Evolutionary conservation across 2,113 vertebrate species (phyloP).

Genomic region (Ceratotherium simum): DNA sequence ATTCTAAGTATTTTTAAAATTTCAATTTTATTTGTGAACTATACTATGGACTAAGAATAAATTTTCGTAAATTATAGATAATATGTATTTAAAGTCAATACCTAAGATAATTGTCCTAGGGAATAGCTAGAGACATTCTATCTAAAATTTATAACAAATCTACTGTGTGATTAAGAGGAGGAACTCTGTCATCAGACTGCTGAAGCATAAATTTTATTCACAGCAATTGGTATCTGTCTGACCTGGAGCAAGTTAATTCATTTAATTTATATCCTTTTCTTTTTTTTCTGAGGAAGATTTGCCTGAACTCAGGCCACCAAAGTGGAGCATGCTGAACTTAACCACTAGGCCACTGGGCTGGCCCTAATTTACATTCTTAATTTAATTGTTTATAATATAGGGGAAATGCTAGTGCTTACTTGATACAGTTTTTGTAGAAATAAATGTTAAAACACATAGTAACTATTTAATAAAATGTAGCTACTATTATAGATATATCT

Average conservation of each 20-base stretch:
- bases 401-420: not conserved
- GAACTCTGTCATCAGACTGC: not conserved
- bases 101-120: not conserved
- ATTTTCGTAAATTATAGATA: not conserved
- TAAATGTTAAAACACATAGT: not conserved
- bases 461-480: not conserved
- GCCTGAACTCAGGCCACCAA: no score
- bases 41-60: not conserved
- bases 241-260: not conserved
- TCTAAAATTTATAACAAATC: slow-evolving; percentile 1
- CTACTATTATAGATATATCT: not conserved
- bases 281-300: no score
- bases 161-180: not conserved
- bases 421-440: not conserved
- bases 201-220: not conserved
- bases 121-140: not conserved
- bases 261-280: not conserved
- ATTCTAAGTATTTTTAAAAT: not conserved
- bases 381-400: not conserved
- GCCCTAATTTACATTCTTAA: not conserved
- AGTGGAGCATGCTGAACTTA: no score
- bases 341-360: no score
- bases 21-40: not conserved
- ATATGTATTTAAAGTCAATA: not conserved
- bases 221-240: not conserved